phyloP scores from a whole-genome alignment of 1,140 invertebrate genomes.

The Pseudomyrmex concolor region DNA sequence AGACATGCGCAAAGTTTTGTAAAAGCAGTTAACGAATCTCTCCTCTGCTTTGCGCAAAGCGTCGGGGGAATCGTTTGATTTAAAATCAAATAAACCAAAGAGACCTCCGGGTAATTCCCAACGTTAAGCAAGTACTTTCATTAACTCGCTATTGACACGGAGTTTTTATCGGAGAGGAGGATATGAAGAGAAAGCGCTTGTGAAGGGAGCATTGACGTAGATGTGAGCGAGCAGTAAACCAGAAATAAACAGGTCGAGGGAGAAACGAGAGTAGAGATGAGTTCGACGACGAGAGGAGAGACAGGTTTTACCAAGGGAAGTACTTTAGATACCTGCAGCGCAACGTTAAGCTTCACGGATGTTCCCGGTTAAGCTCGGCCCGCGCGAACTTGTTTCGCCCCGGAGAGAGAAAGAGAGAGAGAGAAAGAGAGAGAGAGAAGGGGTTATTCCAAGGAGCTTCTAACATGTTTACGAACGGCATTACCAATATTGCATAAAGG shows the following conservation, averaged over 20 bases:
- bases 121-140: too few species aligned
- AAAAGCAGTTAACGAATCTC: too few species aligned
- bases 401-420: too few species aligned
- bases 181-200: background rate
- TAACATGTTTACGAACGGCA: constrained; percentile 67
- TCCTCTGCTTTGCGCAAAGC: too few species aligned
- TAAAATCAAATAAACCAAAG: background rate
- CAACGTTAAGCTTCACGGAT: constrained; percentile 53
- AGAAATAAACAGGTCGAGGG: background rate
- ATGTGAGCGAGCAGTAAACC: background rate
- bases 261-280: background rate
- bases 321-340: constrained; percentile 30
- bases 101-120: too few species aligned
- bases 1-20: too few species aligned
- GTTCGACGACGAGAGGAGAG: background rate
- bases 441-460: constrained; percentile 28
- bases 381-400: constrained; percentile 5
- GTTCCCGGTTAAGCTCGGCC: constrained; percentile 57
- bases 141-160: too few species aligned
- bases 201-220: too few species aligned
- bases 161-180: background rate
- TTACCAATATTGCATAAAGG: constrained; percentile 38
- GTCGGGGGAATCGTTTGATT: background rate
- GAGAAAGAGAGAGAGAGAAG: too few species aligned
- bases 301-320: constrained; percentile 15